phyloP scores from a whole-genome alignment of 2,797 vertebrate species.

The Ficedula albicollis region DNA sequence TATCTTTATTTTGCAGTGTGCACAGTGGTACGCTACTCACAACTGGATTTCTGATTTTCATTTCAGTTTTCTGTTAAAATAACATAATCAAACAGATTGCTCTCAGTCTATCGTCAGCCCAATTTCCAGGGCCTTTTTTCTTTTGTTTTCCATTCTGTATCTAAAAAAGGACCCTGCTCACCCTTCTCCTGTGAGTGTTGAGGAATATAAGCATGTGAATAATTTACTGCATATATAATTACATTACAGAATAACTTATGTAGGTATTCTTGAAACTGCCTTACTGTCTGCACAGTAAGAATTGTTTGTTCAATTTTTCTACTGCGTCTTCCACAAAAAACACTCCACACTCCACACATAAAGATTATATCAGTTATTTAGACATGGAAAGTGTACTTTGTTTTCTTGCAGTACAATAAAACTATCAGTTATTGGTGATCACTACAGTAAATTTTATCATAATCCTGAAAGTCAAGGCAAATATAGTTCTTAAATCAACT shows the following conservation, averaged over 20 bases:
- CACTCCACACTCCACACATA: fast-evolving
- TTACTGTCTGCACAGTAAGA: background rate
- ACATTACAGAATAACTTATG: background rate
- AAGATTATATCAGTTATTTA: background rate
- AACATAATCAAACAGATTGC: background rate
- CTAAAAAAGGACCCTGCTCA: background rate
- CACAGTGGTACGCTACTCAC: background rate
- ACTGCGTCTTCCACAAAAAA: background rate
- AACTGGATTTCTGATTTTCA: background rate
- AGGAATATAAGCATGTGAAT: background rate
- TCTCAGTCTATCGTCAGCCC: background rate
- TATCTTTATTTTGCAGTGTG: constrained; percentile 16
- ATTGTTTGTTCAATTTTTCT: background rate
- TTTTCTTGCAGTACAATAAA: constrained; percentile 20
- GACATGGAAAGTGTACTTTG: background rate
- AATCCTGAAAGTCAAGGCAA: constrained; percentile 28
- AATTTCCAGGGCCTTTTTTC: background rate
- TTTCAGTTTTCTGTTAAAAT: background rate
- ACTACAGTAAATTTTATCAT: constrained; percentile 30
- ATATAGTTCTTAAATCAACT: background rate
- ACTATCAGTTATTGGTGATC: constrained; percentile 11
- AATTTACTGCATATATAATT: background rate
- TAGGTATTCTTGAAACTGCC: background rate
- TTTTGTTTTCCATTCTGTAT: background rate
- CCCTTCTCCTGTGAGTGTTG: background rate